Evolutionary conservation across 2,888 invertebrate genomes (phyloP).

Genomic region (Patella ulyssiponensis): DNA sequence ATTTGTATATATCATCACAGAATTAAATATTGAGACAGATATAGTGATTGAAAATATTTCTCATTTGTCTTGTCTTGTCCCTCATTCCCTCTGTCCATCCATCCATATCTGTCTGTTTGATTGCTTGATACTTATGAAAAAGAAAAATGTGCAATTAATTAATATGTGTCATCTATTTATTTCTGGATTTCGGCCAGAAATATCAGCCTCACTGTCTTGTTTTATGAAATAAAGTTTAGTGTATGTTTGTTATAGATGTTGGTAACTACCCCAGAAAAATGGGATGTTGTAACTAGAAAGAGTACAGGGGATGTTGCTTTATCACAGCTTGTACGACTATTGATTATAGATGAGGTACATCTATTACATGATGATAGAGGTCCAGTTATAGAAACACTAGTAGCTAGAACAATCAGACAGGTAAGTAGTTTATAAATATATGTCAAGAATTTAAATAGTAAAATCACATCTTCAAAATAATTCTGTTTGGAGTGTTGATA

Average conservation of each 20-base stretch:
- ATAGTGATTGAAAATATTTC: not conserved
- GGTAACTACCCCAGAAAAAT: conserved; percentile 98
- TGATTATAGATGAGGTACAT: conserved; percentile 96
- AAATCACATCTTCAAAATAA: too few species aligned
- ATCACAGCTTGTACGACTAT: conserved; percentile 88
- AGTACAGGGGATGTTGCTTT: conserved; percentile 75
- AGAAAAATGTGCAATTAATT: too few species aligned
- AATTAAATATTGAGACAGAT: too few species aligned
- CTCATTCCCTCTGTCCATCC: too few species aligned
- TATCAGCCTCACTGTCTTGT: not conserved
- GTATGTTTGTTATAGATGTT: conserved; percentile 79
- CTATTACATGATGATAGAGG: conserved; percentile 96
- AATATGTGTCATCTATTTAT: too few species aligned
- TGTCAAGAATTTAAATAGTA: too few species aligned
- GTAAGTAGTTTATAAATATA: conserved; percentile 61
- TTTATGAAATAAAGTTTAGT: not conserved
- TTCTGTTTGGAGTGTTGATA: too few species aligned
- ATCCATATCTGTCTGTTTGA: not conserved
- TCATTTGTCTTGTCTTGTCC: not conserved
- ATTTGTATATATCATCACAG: too few species aligned
- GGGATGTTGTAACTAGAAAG: conserved; percentile 99
- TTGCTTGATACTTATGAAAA: not conserved
- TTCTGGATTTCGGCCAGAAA: too few species aligned
- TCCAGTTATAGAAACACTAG: conserved; percentile 96
- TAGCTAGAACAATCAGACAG: conserved; percentile 94